Base-by-base conservation (phyloP, 2,888 invertebrate genomes). In the Eupithecia pulchellata region DNA sequence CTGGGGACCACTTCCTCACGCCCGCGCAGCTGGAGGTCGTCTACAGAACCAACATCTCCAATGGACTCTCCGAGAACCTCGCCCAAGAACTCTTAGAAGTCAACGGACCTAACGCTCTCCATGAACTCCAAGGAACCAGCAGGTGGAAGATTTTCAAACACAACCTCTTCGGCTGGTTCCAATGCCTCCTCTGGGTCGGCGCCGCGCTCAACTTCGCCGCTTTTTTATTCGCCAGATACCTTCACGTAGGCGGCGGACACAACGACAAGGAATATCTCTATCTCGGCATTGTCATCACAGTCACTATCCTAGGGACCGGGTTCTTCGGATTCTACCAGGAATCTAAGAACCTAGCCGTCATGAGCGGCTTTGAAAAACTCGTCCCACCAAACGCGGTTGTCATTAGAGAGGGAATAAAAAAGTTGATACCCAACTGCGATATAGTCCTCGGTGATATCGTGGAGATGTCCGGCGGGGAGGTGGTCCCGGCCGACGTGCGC, bases 401-500 rank as follows among this genome's bases (percentile, higher is more conserved):
- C 0, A 92, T 97, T 34, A 95, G 98, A 72, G 96, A 96, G 30
- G 96, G 96, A 2, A 81, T 92, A 6, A 95, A 94, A 75, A 88
- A 94, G 71, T 90, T 94, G 13, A 88, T 97, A 60, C 95, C 95
- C 0, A 96, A 96, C 55, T 95, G 94, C 77, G 96, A 97, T 34
- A 84, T 98, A 4, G 97, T 97, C 0, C 82, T 97, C 29, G 98
- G 98, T 17, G 98, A 98, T 86, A 91, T 98, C 69, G 96, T 98
- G 4, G 96, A 97, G 81, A 96, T 98, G 82, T 95, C 95, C 78
- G 96, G 96, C 64, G 98, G 98, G 13, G 97, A 98, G 86, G 95
- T 98, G 65, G 96, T 98, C 1, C 98, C 98, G 0, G 98, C 98
- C 0, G 98, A 98, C 88, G 95, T 98, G 36, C 95, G 98, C 72